Evolutionary conservation across 2,113 vertebrate genomes (phyloP), one percentile per base, ranked within the genome.

Genomic region (Cyrtonyx montezumae): DNA sequence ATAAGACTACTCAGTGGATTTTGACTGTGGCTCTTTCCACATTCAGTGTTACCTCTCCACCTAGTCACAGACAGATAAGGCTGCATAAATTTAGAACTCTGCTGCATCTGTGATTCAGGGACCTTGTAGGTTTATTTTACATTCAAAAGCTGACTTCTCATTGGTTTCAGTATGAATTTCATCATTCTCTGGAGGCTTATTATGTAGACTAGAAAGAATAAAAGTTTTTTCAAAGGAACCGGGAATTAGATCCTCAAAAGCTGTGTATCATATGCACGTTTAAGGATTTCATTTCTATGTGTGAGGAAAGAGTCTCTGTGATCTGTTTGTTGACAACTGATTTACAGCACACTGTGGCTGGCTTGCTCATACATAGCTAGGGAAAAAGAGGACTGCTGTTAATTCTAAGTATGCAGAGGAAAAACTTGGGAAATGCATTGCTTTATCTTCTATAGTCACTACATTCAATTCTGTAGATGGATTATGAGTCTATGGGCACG

Each of bases 251-350:
- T 69, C 48, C 43, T 78, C 55, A 53, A 42, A 74, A 79, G 40
- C 48, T 74, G 11, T 14, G n/a, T 58, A 11, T 62, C 26, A 59
- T 26, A 34, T 65, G 34, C 28, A 86, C 6, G 20, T 63, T 69
- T 11, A 86, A n/a, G 0, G 0, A 36, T 42, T 65, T 43, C 1
- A 7, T n/a, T 6, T 66, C 16, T 49, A 2, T 48, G 21, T 32
- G 17, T 68, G 71, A 85, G 30, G 55, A 90, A 74, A 55, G 78
- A 74, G 28, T 63, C 48, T 28, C 9, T 25, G 78, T 49, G 55
- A 63, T 25, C 21, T 56, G 11, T 74, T 78, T 34, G 26, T 13
- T 10, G 46, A 1, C 18, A 48, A 26, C 45, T 67, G 30, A 15
- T 71, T 34, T 71, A 37, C 62, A 70, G 65, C 20, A 11, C 17